Evolutionary conservation across 2,797 vertebrate genomes (phyloP).

Genomic region (Sebastes kiyomatsui): DNA sequence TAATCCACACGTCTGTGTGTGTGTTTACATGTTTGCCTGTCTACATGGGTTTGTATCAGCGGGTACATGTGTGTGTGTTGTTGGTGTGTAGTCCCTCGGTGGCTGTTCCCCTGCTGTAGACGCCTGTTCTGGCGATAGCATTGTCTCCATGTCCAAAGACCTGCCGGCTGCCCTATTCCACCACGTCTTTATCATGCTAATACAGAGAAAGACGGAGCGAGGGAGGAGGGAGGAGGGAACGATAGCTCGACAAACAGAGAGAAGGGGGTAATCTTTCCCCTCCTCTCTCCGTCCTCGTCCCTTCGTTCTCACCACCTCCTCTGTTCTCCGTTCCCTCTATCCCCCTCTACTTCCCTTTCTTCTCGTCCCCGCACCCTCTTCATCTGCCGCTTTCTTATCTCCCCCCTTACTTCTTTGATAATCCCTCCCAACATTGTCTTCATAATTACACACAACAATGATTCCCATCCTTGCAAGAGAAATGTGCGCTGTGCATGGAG

Average conservation of each 20-base stretch:
- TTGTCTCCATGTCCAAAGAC: constrained; percentile 80
- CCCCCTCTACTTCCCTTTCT: constrained; percentile 64
- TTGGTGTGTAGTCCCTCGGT: constrained; percentile 60
- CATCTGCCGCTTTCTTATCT: constrained; percentile 78
- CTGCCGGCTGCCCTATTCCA: constrained; percentile 80
- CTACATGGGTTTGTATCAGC: constrained; percentile 51
- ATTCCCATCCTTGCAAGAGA: constrained; percentile 75
- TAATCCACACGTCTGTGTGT: constrained; percentile 62
- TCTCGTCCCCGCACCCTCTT: constrained; percentile 72
- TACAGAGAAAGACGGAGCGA: constrained; percentile 63
- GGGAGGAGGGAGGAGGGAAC: constrained; percentile 58
- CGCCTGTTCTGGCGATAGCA: constrained; percentile 79
- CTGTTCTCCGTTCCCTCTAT: constrained; percentile 44
- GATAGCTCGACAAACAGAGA: constrained; percentile 71
- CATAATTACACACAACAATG: constrained; percentile 84
- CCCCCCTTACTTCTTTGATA: constrained; percentile 78
- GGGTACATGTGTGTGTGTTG: constrained; percentile 19
- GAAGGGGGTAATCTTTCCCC: constrained; percentile 69
- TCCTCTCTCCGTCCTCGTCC: constrained; percentile 53
- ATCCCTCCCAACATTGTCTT: constrained; percentile 82
- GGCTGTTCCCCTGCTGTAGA: constrained; percentile 69
- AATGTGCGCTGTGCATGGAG: constrained; percentile 67
- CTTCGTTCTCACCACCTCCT: constrained; percentile 61
- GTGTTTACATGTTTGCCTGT: constrained; percentile 57
- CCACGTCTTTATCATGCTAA: constrained; percentile 82